phyloP scores from a whole-genome alignment of 2,888 invertebrate species.

The Anorthoa munda region DNA sequence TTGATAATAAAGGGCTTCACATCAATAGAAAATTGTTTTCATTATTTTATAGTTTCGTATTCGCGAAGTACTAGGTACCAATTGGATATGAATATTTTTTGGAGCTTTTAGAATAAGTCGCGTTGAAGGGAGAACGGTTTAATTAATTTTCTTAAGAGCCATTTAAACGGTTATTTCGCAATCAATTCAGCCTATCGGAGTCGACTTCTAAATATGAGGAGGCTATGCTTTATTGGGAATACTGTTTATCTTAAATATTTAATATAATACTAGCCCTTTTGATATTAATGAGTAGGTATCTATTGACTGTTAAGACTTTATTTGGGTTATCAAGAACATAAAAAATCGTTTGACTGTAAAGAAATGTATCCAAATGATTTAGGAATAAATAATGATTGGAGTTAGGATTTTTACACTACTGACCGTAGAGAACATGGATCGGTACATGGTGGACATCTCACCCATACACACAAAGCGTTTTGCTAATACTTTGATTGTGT shows the following conservation, averaged over 20 bases:
- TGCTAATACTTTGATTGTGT: too few relatives aligned
- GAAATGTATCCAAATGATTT: not conserved
- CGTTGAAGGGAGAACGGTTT: slow-evolving; percentile 16
- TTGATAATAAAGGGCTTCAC: slow-evolving; percentile 63
- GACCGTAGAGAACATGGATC: too few relatives aligned
- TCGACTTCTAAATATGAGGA: slow-evolving; percentile 13
- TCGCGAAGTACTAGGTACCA: slow-evolving; percentile 14
- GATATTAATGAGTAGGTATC: not conserved
- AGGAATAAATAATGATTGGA: not conserved
- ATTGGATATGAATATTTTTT: slow-evolving; percentile 10
- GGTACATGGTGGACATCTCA: too few relatives aligned
- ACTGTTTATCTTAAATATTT: not conserved
- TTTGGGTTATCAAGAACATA: not conserved
- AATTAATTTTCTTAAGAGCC: slow-evolving; percentile 50
- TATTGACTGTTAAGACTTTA: not conserved
- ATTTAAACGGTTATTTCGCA: slow-evolving; percentile 43
- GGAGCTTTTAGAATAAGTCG: slow-evolving; percentile 11
- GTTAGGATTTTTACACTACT: too few relatives aligned
- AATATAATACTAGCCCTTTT: not conserved
- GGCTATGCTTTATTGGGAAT: slow-evolving; percentile 10
- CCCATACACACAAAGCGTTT: too few relatives aligned
- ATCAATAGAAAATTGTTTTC: slow-evolving; percentile 37
- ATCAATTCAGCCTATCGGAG: slow-evolving; percentile 24
- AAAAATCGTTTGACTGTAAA: not conserved
- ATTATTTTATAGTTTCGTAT: slow-evolving; percentile 34